Evolutionary conservation across 2,888 invertebrate genomes (phyloP).

Genomic region (Agrypnus murinus): DNA sequence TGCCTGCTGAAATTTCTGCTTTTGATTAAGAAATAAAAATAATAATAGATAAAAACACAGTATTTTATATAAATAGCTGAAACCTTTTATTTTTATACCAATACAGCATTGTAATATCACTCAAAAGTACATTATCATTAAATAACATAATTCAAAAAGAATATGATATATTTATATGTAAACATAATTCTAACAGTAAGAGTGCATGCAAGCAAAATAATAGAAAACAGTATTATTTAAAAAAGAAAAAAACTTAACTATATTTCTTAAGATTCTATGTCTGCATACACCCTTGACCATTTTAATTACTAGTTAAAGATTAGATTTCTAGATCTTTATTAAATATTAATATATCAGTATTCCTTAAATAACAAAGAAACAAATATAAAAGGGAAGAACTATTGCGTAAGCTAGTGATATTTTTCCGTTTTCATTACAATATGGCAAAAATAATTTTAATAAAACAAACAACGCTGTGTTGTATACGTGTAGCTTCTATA

Average conservation of each 20-base stretch:
- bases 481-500: too few relatives aligned
- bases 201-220: not conserved
- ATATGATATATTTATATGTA: slow-evolving; percentile 7
- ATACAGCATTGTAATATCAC: slow-evolving; percentile 55
- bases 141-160: slow-evolving; percentile 9
- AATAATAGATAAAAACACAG: slow-evolving; percentile 6
- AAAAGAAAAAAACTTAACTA: too few relatives aligned
- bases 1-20: too few relatives aligned
- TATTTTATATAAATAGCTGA: slow-evolving; percentile 39
- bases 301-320: not conserved
- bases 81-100: slow-evolving; percentile 55
- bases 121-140: slow-evolving; percentile 37
- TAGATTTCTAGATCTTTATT: not conserved
- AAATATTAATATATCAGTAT: slow-evolving; percentile 7
- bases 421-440: not conserved
- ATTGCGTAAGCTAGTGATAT: slow-evolving; percentile 2
- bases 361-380: not conserved
- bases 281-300: too few relatives aligned
- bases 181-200: slow-evolving; percentile 5
- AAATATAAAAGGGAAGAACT: slow-evolving; percentile 1
- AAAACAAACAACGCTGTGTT: too few relatives aligned
- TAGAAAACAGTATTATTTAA: too few relatives aligned
- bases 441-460: not conserved
- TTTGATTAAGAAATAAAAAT: too few relatives aligned
- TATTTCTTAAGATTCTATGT: too few relatives aligned